Base-by-base conservation (phyloP, 2,113 vertebrate genomes). In the Pluvialis apricaria region DNA sequence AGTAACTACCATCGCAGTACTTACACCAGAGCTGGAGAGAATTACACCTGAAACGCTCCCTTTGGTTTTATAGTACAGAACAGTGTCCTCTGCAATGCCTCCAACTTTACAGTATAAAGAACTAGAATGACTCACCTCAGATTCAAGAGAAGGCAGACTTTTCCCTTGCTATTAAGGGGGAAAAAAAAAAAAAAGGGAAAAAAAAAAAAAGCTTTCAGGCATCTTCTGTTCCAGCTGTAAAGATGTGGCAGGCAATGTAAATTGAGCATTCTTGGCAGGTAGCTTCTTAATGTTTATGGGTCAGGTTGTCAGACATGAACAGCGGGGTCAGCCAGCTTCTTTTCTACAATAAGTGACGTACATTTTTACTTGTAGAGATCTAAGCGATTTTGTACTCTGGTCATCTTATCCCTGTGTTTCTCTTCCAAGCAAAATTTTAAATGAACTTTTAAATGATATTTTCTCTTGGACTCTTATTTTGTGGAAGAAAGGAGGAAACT, bases 221-320 rank as follows among this genome's bases (percentile, higher is more conserved):
- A 36, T 83, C 51, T 93, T 71, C 47, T 78, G 14, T 71, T 86
- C 6, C 29, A 96, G 42, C 55, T 68, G 20, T 66, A 95, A 70
- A 94, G 54, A 82, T 64, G 42, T 79, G 79, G 4, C 71, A 88
- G 54, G 42, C 47, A 81, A 81, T 34, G 34, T 76, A 95, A 95
- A 95, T 32, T 82, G 44, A 94, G 11, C 47, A 69, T 88, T 92
- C 88, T 91, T 96, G 86, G 86, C 88, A 94, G 77, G 69, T 76
- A 84, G 10, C 26, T 94, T 89, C 36, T 52, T 86, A 68, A 86
- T 79, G 69, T 92, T 96, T 96, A 76, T 81, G 80, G 90, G 94
- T 94, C 72, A 91, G 42, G 19, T 88, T 89, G 90, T 91, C 72
- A 96, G 90, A 95, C 52, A 69, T 15, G 38, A 94, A 54, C 45